Percentiles rank a stretch among this genome's conserved stretches.
phyloP scores from a whole-genome alignment of 2,113 vertebrate genomes.

The Marcusenius ussheri region DNA sequence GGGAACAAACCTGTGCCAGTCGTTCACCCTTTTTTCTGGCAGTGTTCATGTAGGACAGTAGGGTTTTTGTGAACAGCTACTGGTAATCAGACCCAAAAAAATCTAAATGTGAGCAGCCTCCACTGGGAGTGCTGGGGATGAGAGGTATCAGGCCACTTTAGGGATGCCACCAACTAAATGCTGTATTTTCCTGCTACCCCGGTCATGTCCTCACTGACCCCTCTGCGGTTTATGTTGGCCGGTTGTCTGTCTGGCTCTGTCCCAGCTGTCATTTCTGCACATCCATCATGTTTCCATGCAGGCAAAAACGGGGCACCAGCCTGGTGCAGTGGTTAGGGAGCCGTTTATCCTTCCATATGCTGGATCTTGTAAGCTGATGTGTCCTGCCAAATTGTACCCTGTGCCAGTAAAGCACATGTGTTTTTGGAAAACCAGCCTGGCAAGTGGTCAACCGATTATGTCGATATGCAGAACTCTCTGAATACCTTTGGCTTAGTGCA shows the following conservation, averaged over 20 bases:
- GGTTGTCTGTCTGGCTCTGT: conserved; percentile 65
- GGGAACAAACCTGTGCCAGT: not conserved
- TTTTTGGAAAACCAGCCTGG: conserved; percentile 62
- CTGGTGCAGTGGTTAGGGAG: conserved; percentile 82
- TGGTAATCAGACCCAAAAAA: not conserved
- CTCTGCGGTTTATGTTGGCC: conserved; percentile 53
- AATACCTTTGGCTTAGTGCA: conserved; percentile 26
- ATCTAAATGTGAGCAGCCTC: not conserved
- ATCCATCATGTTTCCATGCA: conserved; percentile 71
- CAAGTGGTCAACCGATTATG: conserved; percentile 43
- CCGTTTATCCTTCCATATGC: conserved; percentile 91
- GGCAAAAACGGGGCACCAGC: conserved; percentile 80
- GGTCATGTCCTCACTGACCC: conserved; percentile 61
- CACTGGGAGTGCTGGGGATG: not conserved
- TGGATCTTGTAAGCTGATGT: conserved; percentile 80
- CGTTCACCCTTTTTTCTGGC: not conserved
- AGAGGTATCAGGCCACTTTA: not conserved
- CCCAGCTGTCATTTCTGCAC: conserved; percentile 65
- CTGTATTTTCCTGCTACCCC: conserved; percentile 51
- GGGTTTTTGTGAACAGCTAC: not conserved
- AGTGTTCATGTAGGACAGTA: not conserved
- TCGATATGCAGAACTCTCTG: conserved; percentile 38
- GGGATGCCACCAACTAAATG: conserved; percentile 28
- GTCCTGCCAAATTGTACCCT: conserved; percentile 74
- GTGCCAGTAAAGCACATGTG: conserved; percentile 65